These are phyloP conservation scores for Mus pahari DNA, from an alignment of 2,113 vertebrate species.

Conservation along the genomic window DNA sequence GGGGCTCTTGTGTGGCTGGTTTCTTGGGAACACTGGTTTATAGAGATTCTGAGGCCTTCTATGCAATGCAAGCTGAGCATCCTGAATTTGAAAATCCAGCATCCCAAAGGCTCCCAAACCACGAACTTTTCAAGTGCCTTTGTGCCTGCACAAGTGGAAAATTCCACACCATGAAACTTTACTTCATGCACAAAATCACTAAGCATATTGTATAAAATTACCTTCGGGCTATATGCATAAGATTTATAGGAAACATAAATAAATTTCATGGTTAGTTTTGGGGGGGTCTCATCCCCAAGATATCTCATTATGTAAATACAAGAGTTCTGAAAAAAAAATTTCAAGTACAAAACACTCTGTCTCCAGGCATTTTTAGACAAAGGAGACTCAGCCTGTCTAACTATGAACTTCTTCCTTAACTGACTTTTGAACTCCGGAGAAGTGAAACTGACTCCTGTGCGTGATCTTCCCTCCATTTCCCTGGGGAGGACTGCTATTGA, in stretches of 20 bases:
- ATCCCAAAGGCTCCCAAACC: neutral
- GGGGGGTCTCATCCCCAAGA: neutral
- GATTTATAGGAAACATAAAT: neutral
- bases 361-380: neutral
- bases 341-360: neutral
- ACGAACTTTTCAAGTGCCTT: neutral
- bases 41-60: neutral
- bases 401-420: neutral
- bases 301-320: neutral
- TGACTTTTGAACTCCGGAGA: neutral
- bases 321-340: neutral
- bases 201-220: neutral
- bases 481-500: neutral
- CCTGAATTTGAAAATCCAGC: neutral
- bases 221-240: neutral
- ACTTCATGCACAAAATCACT: conserved; percentile 12
- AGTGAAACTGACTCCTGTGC: neutral
- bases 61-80: neutral
- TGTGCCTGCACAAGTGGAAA: neutral
- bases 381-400: neutral
- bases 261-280: neutral
- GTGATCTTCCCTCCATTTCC: too few species aligned
- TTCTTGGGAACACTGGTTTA: neutral
- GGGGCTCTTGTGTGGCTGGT: too few species aligned
- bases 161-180: neutral